Evolutionary conservation across 2,888 invertebrate genomes (phyloP).

Genomic region (Carabus problematicus): DNA sequence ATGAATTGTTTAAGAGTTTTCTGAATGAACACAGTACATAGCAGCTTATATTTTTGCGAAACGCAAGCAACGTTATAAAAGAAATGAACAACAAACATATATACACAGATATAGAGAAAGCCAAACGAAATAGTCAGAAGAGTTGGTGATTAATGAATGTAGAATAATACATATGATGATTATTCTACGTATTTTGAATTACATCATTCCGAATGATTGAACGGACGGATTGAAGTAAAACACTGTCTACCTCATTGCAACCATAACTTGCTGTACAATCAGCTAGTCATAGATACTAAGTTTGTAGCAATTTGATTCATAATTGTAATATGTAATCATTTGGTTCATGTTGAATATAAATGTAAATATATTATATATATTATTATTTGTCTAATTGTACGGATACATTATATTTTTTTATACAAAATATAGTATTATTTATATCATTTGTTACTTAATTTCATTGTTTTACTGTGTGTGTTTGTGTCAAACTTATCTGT

Average conservation of each 20-base stretch:
- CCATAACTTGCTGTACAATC: constrained; percentile 61
- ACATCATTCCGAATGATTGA: constrained; percentile 30
- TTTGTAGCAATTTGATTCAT: constrained; percentile 48
- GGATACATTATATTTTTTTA: constrained; percentile 58
- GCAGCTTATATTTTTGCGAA: constrained; percentile 15
- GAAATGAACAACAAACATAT: constrained; percentile 9
- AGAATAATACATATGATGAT: constrained; percentile 5
- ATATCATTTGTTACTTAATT: constrained; percentile 48
- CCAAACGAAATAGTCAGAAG: too few species aligned
- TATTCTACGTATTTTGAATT: constrained; percentile 34
- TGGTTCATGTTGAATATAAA: constrained; percentile 48
- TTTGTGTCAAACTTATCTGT: too few species aligned
- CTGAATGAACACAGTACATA: not conserved
- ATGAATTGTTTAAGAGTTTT: too few species aligned
- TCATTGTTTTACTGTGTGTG: constrained; percentile 25
- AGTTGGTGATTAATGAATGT: too few species aligned
- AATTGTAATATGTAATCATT: constrained; percentile 50
- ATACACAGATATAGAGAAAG: not conserved
- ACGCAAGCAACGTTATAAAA: not conserved
- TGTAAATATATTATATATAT: constrained; percentile 42
- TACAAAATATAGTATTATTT: constrained; percentile 60
- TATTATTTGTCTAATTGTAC: constrained; percentile 47
- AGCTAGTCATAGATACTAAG: constrained; percentile 61
- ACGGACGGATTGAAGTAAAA: constrained; percentile 30
- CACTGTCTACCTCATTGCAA: constrained; percentile 59